Base-by-base conservation (phyloP, 2,797 vertebrate species). In the Acipenser oxyrinchus region DNA sequence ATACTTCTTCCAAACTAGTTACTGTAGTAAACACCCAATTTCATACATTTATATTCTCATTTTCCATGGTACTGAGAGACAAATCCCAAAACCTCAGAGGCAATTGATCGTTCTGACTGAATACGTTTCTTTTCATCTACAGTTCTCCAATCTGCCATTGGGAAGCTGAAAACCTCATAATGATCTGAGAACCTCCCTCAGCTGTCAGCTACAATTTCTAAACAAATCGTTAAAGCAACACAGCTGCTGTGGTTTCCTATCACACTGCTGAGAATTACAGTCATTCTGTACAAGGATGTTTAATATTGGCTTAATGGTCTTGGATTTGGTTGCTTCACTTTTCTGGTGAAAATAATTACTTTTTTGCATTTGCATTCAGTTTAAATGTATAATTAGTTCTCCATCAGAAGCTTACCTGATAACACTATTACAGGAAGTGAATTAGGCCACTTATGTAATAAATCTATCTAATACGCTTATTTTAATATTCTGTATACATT, bases 181-280 rank as follows among this genome's bases (percentile, higher is more conserved):
- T 65, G 60, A 70, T 78, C 68, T 65, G 62, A 64, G 67, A 67
- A 72, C 49, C 70, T 57, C 69, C 15, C 63, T 74, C 49, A 60
- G 1, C 52, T 77, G 62, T 70, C 73, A 78, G 70, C 55, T 53
- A 68, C 13, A 65, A 68, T 78, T 73, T 73, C 13, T 69, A 62
- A 78, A 71, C 1, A 76, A 76, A 70, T 71, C 66, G 64, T 65
- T 69, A 75, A 76, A 62, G 4, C 2, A 10, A 15, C 0, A 0
- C 6, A 69, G 9, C 0, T 18, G 69, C 6, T 15, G 10, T 23
- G 67, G 15, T n/a, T 72, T 64, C 66, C 51, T 49, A 51, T 57
- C 4, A 6, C 55, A 2, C 55, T 18, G 48, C 3, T 60, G 10
- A 49, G 12, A 58, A 58, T 60, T 72, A 13, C 37, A 37, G 53